Evolutionary conservation across 2,888 invertebrate genomes (phyloP), one percentile per base, ranked within the genome.

Genomic region (Crocallis elinguaria): DNA sequence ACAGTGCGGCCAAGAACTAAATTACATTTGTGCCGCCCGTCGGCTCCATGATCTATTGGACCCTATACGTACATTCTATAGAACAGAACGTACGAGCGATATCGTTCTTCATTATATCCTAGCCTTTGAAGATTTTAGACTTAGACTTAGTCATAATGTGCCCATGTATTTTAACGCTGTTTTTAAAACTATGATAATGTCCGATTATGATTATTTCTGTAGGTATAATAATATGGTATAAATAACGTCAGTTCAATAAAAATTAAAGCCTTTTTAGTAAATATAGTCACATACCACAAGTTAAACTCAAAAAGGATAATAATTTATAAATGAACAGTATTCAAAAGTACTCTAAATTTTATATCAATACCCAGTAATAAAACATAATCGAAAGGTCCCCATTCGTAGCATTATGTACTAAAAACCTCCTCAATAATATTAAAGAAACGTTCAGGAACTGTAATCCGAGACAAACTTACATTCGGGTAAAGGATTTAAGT

Each of bases 11-110:
- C 70, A 75, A 73, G 74, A 77, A 73, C 74, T 79, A 79, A 82
- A 86, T 84, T 80, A 79, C 79, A 82, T 85, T 85, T 83, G 84
- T 84, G 82, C 81, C 79, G 73, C 77, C 76, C 74, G 80, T 80
- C 78, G 75, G 69, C 73, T 74, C 53, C 77, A 76, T 80, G 82
- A 84, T 82, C 73, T 78, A 83, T 75, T 36, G 52, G 45, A 19
- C 42, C 36, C 35, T 51, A 46, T 46, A 46, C 32, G 30, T 41
- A n/a, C n/a, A n/a, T 16, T 23, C 8, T 19, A 33, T n/a, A n/a
- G n/a, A n/a, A n/a, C n/a, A n/a, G n/a, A n/a, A n/a, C 30, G 19
- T 25, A 48, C 23, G 35, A 6, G n/a, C 6, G 7, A 2, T 12
- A 11, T 14, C 7, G 23, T 9, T 6, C 7, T 4, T 23, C 25